Conservation (phyloP, 1,140 invertebrate species). For the Oscheius sp. region DNA sequence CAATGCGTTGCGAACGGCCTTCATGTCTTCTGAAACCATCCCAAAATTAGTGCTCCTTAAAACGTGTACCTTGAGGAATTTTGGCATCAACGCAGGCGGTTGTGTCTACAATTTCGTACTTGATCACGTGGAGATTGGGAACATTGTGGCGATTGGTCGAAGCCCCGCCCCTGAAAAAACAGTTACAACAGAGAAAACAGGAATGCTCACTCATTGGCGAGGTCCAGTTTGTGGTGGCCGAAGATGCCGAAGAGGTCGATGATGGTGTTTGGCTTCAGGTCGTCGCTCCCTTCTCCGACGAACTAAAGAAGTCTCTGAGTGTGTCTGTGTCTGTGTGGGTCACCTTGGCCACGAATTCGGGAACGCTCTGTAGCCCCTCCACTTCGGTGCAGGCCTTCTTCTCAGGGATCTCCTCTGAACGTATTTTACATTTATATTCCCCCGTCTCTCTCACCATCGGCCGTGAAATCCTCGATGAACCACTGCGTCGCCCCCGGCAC, state of each 20-base stretch:
- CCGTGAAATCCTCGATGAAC: slow-evolving; percentile 1
- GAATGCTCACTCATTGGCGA: background rate
- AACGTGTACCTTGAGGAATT: too few species aligned
- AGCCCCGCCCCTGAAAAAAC: too few species aligned
- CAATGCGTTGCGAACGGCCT: background rate
- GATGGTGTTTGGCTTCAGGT: slow-evolving; percentile 1
- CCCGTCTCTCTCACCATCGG: too few species aligned
- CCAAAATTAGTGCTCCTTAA: too few species aligned
- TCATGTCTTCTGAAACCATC: too few species aligned
- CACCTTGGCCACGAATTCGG: background rate
- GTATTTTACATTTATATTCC: background rate
- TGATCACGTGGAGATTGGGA: background rate
- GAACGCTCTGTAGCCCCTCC: background rate
- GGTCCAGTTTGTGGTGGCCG: background rate
- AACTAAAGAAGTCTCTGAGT: background rate
- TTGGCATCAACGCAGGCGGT: background rate
- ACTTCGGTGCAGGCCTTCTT: background rate
- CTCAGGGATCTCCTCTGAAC: background rate
- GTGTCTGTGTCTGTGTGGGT: background rate
- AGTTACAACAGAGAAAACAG: background rate
- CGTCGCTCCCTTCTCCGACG: background rate
- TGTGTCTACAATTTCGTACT: background rate
- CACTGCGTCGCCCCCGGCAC: slow-evolving; percentile 1
- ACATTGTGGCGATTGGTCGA: too few species aligned
- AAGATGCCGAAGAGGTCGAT: slow-evolving; percentile 1